These are phyloP conservation scores for Watsonalla cultraria DNA, from an alignment of 2,888 invertebrate genomes.

Conservation along the genomic window DNA sequence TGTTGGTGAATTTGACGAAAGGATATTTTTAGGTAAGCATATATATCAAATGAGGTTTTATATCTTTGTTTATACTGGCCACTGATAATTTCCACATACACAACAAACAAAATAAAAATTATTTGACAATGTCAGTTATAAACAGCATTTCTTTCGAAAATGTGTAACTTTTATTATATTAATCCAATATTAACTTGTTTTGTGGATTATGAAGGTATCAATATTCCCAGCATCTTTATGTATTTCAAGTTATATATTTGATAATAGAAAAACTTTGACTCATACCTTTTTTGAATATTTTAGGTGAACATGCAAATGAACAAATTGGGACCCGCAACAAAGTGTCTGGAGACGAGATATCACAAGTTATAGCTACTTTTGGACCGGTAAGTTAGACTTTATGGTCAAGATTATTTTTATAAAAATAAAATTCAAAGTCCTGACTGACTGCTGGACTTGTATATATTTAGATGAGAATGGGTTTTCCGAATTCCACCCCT, in stretches of 20 bases:
- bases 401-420: neutral
- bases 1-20: constrained; percentile 97
- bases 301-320: constrained; percentile 72
- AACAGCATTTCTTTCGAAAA: constrained; percentile 11
- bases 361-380: constrained; percentile 67
- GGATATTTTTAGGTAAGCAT: constrained; percentile 91
- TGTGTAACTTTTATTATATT: constrained; percentile 34
- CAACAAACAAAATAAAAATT: neutral
- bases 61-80: neutral
- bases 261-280: constrained; percentile 13
- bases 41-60: neutral
- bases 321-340: constrained; percentile 59
- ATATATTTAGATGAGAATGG: too few species aligned
- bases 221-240: constrained; percentile 2
- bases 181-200: constrained; percentile 44
- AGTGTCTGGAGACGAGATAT: constrained; percentile 65
- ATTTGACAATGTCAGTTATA: neutral
- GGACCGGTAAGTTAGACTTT: constrained; percentile 53
- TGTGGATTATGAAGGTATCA: constrained; percentile 34
- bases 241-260: constrained; percentile 1
- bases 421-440: too few species aligned
- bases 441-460: too few species aligned
- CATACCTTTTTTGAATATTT: constrained; percentile 16
- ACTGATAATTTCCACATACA: neutral
- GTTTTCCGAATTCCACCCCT: too few species aligned